Evolutionary conservation across 2,888 invertebrate species (phyloP).

Genomic region (Crocallis elinguaria): DNA sequence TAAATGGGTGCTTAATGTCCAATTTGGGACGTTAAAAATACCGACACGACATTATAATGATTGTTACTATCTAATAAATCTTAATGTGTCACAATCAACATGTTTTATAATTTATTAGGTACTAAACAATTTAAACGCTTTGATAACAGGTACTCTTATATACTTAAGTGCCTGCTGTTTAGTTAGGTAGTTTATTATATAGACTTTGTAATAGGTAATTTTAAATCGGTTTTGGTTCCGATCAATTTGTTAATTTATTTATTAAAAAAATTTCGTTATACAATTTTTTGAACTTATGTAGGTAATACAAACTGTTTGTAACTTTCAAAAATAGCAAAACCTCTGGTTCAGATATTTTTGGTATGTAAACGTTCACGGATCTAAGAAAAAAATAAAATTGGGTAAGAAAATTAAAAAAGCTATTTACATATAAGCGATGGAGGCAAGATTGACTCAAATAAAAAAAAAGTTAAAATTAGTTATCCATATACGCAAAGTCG

Average conservation of each 20-base stretch:
- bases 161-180: background rate
- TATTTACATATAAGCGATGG: too few relatives aligned
- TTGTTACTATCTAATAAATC: constrained; percentile 21
- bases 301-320: background rate
- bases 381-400: too few relatives aligned
- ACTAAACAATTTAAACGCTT: constrained; percentile 16
- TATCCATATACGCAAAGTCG: constrained; percentile 3
- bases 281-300: background rate
- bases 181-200: background rate
- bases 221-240: too few relatives aligned
- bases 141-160: background rate
- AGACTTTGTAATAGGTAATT: too few relatives aligned
- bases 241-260: too few relatives aligned
- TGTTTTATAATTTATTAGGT: constrained; percentile 24
- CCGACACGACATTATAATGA: constrained; percentile 20
- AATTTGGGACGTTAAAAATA: constrained; percentile 22
- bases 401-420: too few relatives aligned
- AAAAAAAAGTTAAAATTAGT: constrained; percentile 4
- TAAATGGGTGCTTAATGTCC: constrained; percentile 22
- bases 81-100: constrained; percentile 23
- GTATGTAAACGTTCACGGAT: too few relatives aligned
- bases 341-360: too few relatives aligned
- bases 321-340: background rate
- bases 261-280: too few relatives aligned
- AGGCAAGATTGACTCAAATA: background rate